Base-by-base conservation (phyloP, 2,797 vertebrate genomes). In the Oreortyx pictus region DNA sequence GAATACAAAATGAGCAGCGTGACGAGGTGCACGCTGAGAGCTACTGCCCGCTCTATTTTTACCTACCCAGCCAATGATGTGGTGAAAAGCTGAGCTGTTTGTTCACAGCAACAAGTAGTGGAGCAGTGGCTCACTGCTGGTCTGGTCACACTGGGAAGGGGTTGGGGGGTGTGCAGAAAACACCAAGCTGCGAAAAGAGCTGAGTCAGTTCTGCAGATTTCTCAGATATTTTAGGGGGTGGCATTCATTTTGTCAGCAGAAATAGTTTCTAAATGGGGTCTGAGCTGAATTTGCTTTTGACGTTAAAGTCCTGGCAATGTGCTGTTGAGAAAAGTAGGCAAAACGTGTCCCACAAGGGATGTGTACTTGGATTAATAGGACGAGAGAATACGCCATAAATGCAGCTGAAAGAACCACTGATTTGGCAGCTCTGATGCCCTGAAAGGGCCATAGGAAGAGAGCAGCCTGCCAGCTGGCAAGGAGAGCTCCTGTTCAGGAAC, bases 341-440 rank as follows among this genome's bases (percentile, higher is more conserved):
- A 70, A 92, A 75, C 18, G 62, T 67, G 64, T 87, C 80, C 33
- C 41, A 22, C 4, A 19, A 91, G 67, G 46, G 35, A n/a, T 14
- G 47, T 33, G 68, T 66, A 17, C 79, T 92, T 88, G 57, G 80
- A 60, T 79, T 49, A 89, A 70, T 18, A 49, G 83, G 24, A 60
- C 82, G n/a, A 83, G 87, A 83, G 59, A 78, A 11, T 62, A 31
- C 70, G 81, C 89, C 82, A 16, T 80, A 81, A 91, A 68, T 54
- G 90, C 27, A 87, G 89, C 82, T 91, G 89, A 82, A 82, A 70
- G 85, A 89, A 86, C 80, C 91, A 75, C 88, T 50, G 54, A n/a
- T 83, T 66, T 91, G 94, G 86, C 83, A 92, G 78, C 61, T 37
- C 25, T 3, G 41, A 8, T 76, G 74, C 66, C 71, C 64, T 9